Evolutionary conservation across 37 sponge, comb jelly and placozoan species (phyloP).

Genomic region (Ianthella basta): DNA sequence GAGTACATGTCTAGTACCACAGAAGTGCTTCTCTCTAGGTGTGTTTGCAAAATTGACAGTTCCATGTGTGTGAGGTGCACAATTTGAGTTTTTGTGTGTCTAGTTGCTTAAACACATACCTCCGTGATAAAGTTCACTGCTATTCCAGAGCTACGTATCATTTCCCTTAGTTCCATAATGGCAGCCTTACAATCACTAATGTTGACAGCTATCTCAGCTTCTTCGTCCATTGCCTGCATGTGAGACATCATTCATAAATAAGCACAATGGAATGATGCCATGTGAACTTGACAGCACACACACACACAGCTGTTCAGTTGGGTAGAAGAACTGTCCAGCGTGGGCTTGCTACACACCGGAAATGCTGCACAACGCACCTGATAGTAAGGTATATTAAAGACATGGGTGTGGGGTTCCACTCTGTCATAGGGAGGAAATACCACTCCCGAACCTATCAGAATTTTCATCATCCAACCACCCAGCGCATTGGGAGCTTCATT

Average conservation of each 20-base stretch:
- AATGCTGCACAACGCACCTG: background rate
- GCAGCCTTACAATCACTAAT: constrained; percentile 44
- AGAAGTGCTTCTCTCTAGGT: too few relatives aligned
- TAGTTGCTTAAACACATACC: constrained; percentile 48
- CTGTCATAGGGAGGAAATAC: constrained; percentile 46
- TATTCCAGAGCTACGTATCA: constrained; percentile 26
- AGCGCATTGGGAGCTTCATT: constrained; percentile 44
- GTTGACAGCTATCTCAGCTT: constrained; percentile 54
- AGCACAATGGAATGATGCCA: too few relatives aligned
- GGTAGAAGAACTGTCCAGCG: too few relatives aligned
- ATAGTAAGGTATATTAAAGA: constrained; percentile 60
- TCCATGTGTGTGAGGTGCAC: too few relatives aligned
- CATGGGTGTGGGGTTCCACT: constrained; percentile 42
- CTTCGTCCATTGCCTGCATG: background rate
- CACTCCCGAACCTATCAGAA: constrained; percentile 29
- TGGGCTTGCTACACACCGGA: too few relatives aligned
- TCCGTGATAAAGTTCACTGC: constrained; percentile 64
- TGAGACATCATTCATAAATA: too few relatives aligned
- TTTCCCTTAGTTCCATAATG: constrained; percentile 26
- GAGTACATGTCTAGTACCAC: too few relatives aligned
- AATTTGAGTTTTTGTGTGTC: too few relatives aligned
- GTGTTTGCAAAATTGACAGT: too few relatives aligned
- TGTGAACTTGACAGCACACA: too few relatives aligned
- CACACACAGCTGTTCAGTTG: too few relatives aligned
- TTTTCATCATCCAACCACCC: constrained; percentile 29